Base-by-base conservation (phyloP, 2,888 invertebrate species). In the Caenorhabditis sp. region DNA sequence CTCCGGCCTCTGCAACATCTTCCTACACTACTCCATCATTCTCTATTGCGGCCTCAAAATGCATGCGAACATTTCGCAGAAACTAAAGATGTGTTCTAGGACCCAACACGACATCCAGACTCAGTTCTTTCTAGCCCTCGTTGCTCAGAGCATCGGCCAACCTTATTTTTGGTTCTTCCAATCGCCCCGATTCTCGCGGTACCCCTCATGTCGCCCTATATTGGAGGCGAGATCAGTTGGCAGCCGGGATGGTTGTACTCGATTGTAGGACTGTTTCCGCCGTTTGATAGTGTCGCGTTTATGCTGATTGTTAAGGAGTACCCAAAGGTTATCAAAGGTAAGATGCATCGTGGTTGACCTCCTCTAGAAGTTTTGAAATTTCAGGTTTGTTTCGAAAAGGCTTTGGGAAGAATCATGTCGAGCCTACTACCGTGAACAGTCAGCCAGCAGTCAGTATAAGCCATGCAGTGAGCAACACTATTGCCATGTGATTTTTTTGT, bases 231-330 rank as follows among this genome's bases (percentile, higher is more conserved):
- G 35, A 19, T 61, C 5, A 22, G 24, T 61, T 61, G 61, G 61
- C 38, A 61, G 6, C 16, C 61, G 16, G 61, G 61, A 22, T 38
- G 41, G 38, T 19, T 64, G 64, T 47, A 28, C 16, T 64, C 64
- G 24, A 26, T 41, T 28, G 14, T 72, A 31, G 49, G 61, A 31
- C 3, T 61, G 12, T 72, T 47, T 19, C 47, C 47, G 5, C 47
- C 47, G 47, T 47, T 47, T 19, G 72, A 72, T 35, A 61, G 59
- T 49, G 4, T 72, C 2, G 47, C 59, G 6, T 22, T 72, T 2
- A 61, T 61, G 61, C 4, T 49, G 1, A 49, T 72, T 22, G 72
- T 72, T 2, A 24, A 10, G 14, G 72, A 72, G 22, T 72, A 72
- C 24, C 44, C 16, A 6, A 41, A 19, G 28, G 28, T 44, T 58